phyloP scores from a whole-genome alignment of 2,888 invertebrate genomes.

The Synergus umbraculus region DNA sequence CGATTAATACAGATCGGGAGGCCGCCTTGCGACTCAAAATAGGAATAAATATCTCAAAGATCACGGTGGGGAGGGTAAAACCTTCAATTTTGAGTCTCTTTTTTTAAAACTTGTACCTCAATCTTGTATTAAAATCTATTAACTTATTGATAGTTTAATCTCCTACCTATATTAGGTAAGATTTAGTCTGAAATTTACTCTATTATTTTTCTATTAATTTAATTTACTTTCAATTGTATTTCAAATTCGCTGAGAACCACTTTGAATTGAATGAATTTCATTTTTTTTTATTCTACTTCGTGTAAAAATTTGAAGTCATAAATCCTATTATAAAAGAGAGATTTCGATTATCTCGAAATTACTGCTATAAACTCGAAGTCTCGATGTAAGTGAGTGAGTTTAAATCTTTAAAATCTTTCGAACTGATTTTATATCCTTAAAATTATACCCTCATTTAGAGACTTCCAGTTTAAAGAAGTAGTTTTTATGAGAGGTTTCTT shows the following conservation, averaged over 20 bases:
- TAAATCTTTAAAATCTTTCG: no score
- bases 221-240: constrained; percentile 19
- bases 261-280: background rate
- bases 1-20: constrained; percentile 44
- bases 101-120: constrained; percentile 17
- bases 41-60: constrained; percentile 27
- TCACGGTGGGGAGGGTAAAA: constrained; percentile 21
- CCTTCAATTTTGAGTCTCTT: background rate
- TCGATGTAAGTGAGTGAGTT: no score
- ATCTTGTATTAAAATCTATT: background rate
- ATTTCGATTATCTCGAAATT: no score
- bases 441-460: no score
- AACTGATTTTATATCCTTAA: no score
- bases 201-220: constrained; percentile 31
- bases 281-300: background rate
- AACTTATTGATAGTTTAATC: background rate
- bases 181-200: constrained; percentile 37
- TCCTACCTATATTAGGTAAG: constrained; percentile 10
- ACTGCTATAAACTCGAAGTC: no score
- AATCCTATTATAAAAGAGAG: no score
- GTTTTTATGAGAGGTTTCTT: no score
- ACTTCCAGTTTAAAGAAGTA: no score
- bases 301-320: background rate
- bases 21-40: constrained; percentile 41
- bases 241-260: background rate